phyloP scores from a whole-genome alignment of 2,888 invertebrate genomes.

The Xestia sexstrigata region DNA sequence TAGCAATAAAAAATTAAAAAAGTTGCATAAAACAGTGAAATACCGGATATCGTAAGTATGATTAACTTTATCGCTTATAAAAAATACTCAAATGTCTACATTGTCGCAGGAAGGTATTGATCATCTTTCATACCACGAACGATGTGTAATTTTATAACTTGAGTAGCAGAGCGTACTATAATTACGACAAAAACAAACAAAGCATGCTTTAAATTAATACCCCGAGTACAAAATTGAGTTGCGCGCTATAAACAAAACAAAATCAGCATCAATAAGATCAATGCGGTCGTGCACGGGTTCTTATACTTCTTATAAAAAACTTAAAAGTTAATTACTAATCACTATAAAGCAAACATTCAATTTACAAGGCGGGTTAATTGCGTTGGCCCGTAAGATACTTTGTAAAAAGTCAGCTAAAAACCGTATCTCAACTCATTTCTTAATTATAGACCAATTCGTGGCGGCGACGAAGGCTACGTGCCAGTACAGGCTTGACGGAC shows the following conservation, averaged over 20 bases:
- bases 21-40: conserved; percentile 2
- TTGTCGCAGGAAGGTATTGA: conserved; percentile 34
- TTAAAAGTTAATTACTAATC: conserved; percentile 89
- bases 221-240: conserved; percentile 80
- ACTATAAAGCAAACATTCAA: conserved; percentile 91
- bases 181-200: conserved; percentile 67
- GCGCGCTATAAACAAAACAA: conserved; percentile 80
- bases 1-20: neutral
- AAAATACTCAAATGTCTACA: conserved; percentile 35
- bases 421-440: conserved; percentile 90
- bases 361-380: conserved; percentile 90
- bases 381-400: conserved; percentile 85
- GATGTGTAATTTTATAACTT: conserved; percentile 58
- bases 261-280: conserved; percentile 82
- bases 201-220: conserved; percentile 77
- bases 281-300: conserved; percentile 79
- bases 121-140: conserved; percentile 52
- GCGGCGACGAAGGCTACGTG: conserved; percentile 85
- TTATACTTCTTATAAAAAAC: conserved; percentile 84
- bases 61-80: neutral
- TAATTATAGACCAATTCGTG: conserved; percentile 90
- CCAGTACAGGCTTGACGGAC: conserved; percentile 80
- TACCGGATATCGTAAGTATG: neutral
- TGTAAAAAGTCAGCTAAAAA: conserved; percentile 89
- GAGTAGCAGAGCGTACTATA: conserved; percentile 55